Evolutionary conservation across 2,888 invertebrate genomes (phyloP), one percentile per base, ranked within the genome.

Genomic region (Thecocarcelia acutangulata): DNA sequence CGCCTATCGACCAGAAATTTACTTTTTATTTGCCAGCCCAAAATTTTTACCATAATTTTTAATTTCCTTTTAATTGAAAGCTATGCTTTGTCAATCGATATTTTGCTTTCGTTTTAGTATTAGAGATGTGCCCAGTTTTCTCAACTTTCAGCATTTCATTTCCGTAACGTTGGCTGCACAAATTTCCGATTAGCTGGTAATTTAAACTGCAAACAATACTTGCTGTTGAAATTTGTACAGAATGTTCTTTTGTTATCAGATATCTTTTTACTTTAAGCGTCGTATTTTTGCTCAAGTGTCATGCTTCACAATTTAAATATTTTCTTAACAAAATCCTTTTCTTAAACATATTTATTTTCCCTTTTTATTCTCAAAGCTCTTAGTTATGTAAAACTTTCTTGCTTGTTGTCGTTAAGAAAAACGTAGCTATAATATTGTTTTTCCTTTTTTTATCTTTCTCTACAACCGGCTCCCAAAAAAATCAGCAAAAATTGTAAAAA

Each of bases 381-480:
- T 48, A 17, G 59, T 58, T 66, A 69, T 56, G 48, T 42, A 56
- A 74, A 58, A 69, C 40, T 75, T 58, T 66, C 0, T 68, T 48
- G 63, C 33, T 63, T 37, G 19, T 74, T 76, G 44, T 61, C 56
- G 63, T 74, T 58, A 24, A 24, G 24, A 24, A 44, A 66, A 70
- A n/a, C n/a, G 44, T 75, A 56, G 68, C 40, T 56, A n/a, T n/a
- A 54, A 6, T n/a, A 3, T 50, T 54, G 4, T 54, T 12, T n/a
- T 46, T 46, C 33, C 33, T 3, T 15, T 37, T 19, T 50, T 48
- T 48, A 13, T 1, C 8, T n/a, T 44, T 37, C 33, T 52, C 2
- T 19, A 46, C 44, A 24, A 28, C 24, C 9, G 24, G n/a, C 13
- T 24, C 3, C 9, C 19, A 5, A 54, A 21, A n/a, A 13, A 54